Percentiles rank a stretch among this genome's conserved stretches.
Conservation (phyloP, 2,888 invertebrate genomes). For the Clitarchus hookeri region DNA sequence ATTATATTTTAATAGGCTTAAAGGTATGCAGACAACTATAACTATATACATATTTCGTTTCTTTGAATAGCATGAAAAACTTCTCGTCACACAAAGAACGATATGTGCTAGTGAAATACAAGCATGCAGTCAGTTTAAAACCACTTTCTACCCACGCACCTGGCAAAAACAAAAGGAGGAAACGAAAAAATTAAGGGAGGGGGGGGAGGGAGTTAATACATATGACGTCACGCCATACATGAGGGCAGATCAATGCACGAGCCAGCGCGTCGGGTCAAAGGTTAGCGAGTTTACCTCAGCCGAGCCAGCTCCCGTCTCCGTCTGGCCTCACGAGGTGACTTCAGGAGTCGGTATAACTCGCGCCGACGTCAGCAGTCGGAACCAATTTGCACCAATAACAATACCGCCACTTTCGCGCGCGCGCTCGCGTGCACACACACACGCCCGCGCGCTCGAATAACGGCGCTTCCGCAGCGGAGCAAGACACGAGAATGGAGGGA, state of each 20-base stretch:
- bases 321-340: background rate
- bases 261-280: background rate
- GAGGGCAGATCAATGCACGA: background rate
- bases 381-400: constrained; percentile 27
- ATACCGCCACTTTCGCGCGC: constrained; percentile 18
- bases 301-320: background rate
- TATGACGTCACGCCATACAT: background rate
- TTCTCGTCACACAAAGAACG: too few relatives aligned
- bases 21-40: too few relatives aligned
- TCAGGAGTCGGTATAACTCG: background rate
- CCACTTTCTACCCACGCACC: background rate
- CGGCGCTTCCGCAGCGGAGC: background rate
- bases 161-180: background rate
- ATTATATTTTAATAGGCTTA: too few relatives aligned
- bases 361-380: constrained; percentile 19
- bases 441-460: too few relatives aligned
- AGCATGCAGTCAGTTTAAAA: background rate
- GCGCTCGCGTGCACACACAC: background rate
- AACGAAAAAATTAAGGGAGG: background rate
- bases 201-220: background rate
- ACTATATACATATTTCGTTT: too few relatives aligned
- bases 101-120: too few relatives aligned
- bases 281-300: background rate
- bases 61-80: too few relatives aligned
- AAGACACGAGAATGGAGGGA: background rate